A percentile compares a stretch with the other conserved stretches of the same genome.
phyloP scores from a whole-genome alignment of 2,888 invertebrate species.

The Drosophila colorata region DNA sequence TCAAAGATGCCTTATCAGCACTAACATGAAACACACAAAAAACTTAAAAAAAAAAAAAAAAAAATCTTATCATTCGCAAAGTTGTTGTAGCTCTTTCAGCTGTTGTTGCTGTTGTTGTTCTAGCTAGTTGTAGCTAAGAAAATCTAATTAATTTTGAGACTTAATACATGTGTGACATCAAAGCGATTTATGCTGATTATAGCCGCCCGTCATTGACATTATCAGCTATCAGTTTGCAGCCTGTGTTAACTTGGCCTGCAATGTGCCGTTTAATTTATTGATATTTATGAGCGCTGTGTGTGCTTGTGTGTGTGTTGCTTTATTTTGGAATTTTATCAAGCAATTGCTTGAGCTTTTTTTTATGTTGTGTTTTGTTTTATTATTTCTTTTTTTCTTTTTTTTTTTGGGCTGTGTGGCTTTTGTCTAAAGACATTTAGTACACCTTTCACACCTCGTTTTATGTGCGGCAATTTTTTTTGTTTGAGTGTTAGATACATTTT shows the following conservation, averaged over 20 bases:
- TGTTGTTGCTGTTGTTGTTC: conserved; percentile 12
- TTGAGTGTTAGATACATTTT: conserved; percentile 48
- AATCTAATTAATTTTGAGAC: conserved; percentile 74
- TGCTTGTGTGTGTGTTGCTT: conserved; percentile 13
- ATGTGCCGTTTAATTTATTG: conserved; percentile 62
- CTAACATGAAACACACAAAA: conserved; percentile 26
- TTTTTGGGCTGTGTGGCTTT: conserved; percentile 31
- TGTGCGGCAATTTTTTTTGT: conserved; percentile 15
- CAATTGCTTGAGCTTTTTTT: conserved; percentile 35
- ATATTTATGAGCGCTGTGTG: conserved; percentile 51
- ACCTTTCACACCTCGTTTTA: conserved; percentile 68
- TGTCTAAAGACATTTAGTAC: conserved; percentile 59
- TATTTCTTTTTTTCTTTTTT: conserved; percentile 10
- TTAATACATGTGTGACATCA: conserved; percentile 74
- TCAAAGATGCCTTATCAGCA: conserved; percentile 68
- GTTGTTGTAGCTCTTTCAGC: conserved; percentile 1
- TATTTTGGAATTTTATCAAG: conserved; percentile 70
- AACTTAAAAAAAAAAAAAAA: conserved; percentile 1
- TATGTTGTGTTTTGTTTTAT: not conserved
- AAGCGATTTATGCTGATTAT: conserved; percentile 74
- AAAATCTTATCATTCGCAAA: conserved; percentile 53
- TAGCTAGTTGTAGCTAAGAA: conserved; percentile 37
- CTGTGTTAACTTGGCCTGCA: conserved; percentile 43
- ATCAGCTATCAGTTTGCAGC: conserved; percentile 41
- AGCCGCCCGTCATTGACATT: conserved; percentile 52